Evolutionary conservation across 1,140 invertebrate genomes (phyloP), one percentile per base, ranked within the genome.

Genomic region (Trialeurodes vaporariorum): DNA sequence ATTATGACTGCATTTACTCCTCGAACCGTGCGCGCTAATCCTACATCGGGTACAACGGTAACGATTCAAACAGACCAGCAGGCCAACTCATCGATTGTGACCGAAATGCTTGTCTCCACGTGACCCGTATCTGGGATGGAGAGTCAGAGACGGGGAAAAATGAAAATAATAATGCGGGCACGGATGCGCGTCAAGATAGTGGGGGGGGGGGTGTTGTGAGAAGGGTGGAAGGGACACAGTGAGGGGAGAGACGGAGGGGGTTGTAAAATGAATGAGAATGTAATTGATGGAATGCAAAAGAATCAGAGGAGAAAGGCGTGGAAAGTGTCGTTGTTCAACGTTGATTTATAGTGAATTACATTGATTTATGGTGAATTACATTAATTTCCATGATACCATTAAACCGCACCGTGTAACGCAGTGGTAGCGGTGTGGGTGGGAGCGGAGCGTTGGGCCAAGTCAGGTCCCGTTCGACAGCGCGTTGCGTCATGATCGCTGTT

Each of bases 291-390:
- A 49, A 49, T 49, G 34, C 34, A 49, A 49, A 49, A 49, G 34
- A 49, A 49, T 49, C 34, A 49, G 34, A 49, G 17, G 17, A 49
- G 34, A 49, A 49, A 17, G 34, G 34, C 34, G 34, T 49, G 34
- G 34, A 49, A 17, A 49, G 34, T 49, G 34, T 49, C 34, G 34
- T 17, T 49, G 34, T 49, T 49, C 34, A 49, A 49, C 34, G 17
- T 49, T 49, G 34, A 49, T 49, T 49, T 49, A 49, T 49, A 17
- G 34, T 49, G 34, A 49, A 49, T 49, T 49, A 49, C 34, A 49
- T 49, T 49, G 34, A 49, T 49, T 49, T 49, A 49, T 49, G 34
- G 34, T 49, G 34, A 49, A 49, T 49, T 49, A 49, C 34, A 49
- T 49, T 49, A 49, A 49, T 49, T 49, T 49, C 34, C 34, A 49